Percentiles rank a stretch among this genome's conserved stretches.
phyloP scores from a whole-genome alignment of 2,113 vertebrate species.

The Lepisosteus osseus region DNA sequence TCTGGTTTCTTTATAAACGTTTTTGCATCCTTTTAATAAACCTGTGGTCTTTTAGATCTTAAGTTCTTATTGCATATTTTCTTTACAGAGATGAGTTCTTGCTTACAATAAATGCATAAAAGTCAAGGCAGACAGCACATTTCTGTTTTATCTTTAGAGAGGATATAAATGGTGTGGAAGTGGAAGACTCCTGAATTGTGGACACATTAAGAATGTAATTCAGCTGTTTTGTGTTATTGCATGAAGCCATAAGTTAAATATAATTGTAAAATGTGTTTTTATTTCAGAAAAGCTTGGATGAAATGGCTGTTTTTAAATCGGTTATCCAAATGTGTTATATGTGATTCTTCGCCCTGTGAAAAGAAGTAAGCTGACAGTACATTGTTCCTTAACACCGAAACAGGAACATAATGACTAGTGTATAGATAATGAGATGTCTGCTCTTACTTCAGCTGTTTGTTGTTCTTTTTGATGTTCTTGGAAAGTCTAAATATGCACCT shows the following conservation, averaged over 20 bases:
- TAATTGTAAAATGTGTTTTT: conserved; percentile 18
- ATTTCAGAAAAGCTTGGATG: conserved; percentile 42
- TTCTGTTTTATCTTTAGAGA: no score
- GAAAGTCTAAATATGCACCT: not conserved
- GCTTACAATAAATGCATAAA: no score
- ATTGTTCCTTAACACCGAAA: not conserved
- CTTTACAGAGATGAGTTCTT: no score
- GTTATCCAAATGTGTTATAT: conserved; percentile 37
- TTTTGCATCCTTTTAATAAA: no score
- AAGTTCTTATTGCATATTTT: no score
- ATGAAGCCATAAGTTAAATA: conserved; percentile 6
- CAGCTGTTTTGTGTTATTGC: no score
- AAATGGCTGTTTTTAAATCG: conserved; percentile 37
- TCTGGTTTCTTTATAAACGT: no score
- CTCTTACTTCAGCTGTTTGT: not conserved
- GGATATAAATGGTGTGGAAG: no score
- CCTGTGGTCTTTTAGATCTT: no score
- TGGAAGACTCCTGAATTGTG: no score
- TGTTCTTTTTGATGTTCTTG: not conserved
- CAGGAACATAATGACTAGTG: not conserved
- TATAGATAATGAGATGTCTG: not conserved
- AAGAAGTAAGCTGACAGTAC: conserved; percentile 18
- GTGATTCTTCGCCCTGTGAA: conserved; percentile 11
- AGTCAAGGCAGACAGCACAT: no score
- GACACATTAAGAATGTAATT: no score